Conservation (phyloP, 1,140 invertebrate species). For the Zaprionus kolodkinae region DNA sequence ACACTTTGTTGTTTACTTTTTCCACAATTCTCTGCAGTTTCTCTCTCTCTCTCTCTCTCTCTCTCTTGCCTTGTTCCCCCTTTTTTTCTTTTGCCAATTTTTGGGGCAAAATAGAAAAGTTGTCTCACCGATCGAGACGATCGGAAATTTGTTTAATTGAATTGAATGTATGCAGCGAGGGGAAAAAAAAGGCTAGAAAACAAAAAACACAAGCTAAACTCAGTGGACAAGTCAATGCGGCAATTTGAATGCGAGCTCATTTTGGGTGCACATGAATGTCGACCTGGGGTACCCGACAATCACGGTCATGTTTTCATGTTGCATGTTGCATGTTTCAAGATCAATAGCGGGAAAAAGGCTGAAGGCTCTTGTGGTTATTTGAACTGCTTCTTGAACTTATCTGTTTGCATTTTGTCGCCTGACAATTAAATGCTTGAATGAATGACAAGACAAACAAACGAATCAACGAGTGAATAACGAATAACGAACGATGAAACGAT, state of each 20-base stretch:
- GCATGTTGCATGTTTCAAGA: slow-evolving; percentile 56
- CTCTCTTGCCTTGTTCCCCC: slow-evolving; percentile 22
- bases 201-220: slow-evolving; percentile 42
- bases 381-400: slow-evolving; percentile 63
- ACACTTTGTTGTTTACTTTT: slow-evolving; percentile 79
- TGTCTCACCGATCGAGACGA: slow-evolving; percentile 52
- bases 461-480: slow-evolving; percentile 41
- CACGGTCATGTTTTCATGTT: slow-evolving; percentile 61
- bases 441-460: slow-evolving; percentile 72
- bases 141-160: slow-evolving; percentile 76
- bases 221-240: slow-evolving; percentile 73
- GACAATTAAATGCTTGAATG: slow-evolving; percentile 76
- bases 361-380: slow-evolving; percentile 60
- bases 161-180: slow-evolving; percentile 67
- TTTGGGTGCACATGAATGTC: slow-evolving; percentile 59
- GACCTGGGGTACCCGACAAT: slow-evolving; percentile 47
- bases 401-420: slow-evolving; percentile 76
- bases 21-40: slow-evolving; percentile 59
- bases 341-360: slow-evolving; percentile 54
- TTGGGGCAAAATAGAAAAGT: slow-evolving; percentile 75
- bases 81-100: slow-evolving; percentile 40
- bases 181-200: not conserved
- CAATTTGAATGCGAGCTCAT: slow-evolving; percentile 77
- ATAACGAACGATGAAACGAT: slow-evolving; percentile 16
- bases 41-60: slow-evolving; percentile 19